A percentile compares a stretch with the other conserved stretches of the same genome.
These are phyloP conservation scores for Lophotis ruficrista DNA, from an alignment of 2,113 vertebrate species.

Conservation along the genomic window DNA sequence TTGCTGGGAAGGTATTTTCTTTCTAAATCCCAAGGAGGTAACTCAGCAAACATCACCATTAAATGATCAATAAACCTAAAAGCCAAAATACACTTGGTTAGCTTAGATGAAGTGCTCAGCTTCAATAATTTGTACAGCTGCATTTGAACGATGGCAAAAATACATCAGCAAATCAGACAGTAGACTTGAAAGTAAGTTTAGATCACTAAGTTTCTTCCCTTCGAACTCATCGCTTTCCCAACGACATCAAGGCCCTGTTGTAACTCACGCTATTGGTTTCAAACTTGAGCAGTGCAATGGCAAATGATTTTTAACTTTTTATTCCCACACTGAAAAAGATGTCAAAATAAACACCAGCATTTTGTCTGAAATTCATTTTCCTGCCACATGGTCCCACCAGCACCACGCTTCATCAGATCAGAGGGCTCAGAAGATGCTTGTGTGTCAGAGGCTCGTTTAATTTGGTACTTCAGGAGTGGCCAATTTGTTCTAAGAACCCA, in stretches of 20 bases:
- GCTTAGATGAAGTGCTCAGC: neutral
- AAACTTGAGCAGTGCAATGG: neutral
- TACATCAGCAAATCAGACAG: neutral
- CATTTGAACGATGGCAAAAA: neutral
- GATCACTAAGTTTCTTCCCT: neutral
- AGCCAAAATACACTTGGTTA: conserved; percentile 22
- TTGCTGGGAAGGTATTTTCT: conserved; percentile 85
- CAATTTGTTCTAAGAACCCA: neutral
- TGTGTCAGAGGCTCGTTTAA: neutral
- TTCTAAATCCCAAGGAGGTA: conserved; percentile 90
- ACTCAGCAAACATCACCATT: conserved; percentile 90
- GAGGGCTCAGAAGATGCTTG: neutral
- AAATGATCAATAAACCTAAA: conserved; percentile 92
- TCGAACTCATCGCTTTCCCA: neutral
- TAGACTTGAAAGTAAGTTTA: neutral
- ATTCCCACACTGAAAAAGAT: neutral
- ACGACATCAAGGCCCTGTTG: neutral
- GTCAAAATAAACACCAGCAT: neutral
- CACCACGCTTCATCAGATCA: neutral
- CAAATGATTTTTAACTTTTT: neutral
- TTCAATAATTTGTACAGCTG: neutral
- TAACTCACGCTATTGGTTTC: neutral
- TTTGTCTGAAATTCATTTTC: neutral
- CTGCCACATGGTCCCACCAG: neutral
- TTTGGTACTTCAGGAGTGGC: neutral